Conservation (phyloP, 2,113 vertebrate species). For the Camarhynchus parvulus region DNA sequence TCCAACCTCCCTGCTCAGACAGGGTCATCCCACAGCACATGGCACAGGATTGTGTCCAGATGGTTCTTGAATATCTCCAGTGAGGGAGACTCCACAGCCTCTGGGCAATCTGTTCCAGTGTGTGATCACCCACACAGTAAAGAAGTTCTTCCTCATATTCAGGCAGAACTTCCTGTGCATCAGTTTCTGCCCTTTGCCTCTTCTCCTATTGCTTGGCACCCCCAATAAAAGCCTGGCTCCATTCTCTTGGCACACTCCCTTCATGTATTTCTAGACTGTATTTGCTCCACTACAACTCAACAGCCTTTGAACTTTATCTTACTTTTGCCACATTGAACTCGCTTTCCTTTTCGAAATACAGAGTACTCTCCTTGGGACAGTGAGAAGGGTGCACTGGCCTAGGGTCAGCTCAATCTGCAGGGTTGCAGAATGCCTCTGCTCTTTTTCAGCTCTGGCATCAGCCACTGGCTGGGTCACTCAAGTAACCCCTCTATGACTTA, state of each 20-base stretch:
- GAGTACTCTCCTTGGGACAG: neutral
- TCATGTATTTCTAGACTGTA: neutral
- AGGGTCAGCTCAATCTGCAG: neutral
- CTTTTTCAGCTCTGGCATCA: neutral
- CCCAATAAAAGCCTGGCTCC: neutral
- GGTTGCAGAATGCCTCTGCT: neutral
- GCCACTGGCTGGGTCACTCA: neutral
- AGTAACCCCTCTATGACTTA: neutral
- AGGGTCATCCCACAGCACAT: neutral
- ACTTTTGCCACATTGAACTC: neutral
- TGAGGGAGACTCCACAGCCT: neutral
- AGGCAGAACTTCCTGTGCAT: neutral
- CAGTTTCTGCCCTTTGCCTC: neutral
- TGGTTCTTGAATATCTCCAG: neutral
- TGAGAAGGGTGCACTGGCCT: neutral
- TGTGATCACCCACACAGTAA: neutral
- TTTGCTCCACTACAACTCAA: neutral
- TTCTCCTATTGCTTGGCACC: neutral
- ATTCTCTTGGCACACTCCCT: neutral
- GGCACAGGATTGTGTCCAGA: neutral
- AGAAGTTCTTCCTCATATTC: neutral
- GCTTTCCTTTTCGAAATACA: neutral
- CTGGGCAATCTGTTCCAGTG: neutral
- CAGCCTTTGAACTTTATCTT: slow-evolving; percentile 8
- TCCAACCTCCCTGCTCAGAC: neutral